Conservation (phyloP, 2,888 invertebrate species). For the Hyposoter didymator region DNA sequence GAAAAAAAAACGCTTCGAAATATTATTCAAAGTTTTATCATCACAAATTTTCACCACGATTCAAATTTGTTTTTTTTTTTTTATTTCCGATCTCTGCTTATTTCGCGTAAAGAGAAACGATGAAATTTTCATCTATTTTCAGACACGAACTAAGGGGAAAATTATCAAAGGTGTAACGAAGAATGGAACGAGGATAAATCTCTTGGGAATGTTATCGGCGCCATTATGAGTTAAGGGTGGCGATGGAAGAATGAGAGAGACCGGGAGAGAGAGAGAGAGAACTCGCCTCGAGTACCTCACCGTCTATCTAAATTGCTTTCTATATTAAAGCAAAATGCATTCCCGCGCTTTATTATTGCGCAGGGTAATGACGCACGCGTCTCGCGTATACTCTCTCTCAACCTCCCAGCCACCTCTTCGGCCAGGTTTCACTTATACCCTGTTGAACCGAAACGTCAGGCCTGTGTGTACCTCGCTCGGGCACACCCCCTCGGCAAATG, state of each 20-base stretch:
- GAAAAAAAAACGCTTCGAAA: not conserved
- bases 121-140: conserved; percentile 41
- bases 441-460: conserved; percentile 31
- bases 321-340: conserved; percentile 77
- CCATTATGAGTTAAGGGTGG: conserved; percentile 58
- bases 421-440: conserved; percentile 37
- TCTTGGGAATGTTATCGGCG: conserved; percentile 69
- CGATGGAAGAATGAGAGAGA: not conserved
- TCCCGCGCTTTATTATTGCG: conserved; percentile 75
- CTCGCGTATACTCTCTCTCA: conserved; percentile 18
- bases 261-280: not conserved
- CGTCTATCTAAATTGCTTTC: conserved; percentile 77
- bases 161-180: conserved; percentile 60
- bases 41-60: not conserved
- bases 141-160: conserved; percentile 39
- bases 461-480: not conserved
- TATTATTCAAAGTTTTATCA: not conserved
- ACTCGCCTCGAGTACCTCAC: conserved; percentile 37
- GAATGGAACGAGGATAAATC: conserved; percentile 66
- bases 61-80: not conserved
- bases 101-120: not conserved
- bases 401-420: not conserved
- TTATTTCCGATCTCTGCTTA: not conserved
- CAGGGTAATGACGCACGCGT: conserved; percentile 68
- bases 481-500: conserved; percentile 35